A percentile compares a stretch with the other conserved stretches of the same genome.
Evolutionary conservation across 2,888 invertebrate genomes (phyloP).

Genomic region (Acrobasis repandana): DNA sequence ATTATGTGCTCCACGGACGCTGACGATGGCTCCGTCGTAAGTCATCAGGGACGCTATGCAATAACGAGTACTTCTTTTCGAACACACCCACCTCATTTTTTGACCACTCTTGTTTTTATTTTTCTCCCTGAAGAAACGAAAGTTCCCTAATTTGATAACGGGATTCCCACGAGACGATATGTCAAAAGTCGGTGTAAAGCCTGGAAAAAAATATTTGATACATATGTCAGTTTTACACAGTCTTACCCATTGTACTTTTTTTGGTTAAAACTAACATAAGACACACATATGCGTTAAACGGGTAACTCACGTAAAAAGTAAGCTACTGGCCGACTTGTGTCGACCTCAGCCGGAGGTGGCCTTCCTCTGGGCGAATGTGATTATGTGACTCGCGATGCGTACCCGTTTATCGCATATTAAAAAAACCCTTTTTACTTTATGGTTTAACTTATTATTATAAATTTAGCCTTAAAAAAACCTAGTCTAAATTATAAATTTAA

Average conservation of each 20-base stretch:
- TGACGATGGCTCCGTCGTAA: conserved; percentile 24
- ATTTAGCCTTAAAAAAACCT: no score
- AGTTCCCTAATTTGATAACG: background rate
- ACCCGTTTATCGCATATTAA: no score
- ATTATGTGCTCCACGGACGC: conserved; percentile 22
- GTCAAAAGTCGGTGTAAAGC: background rate
- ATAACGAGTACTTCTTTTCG: conserved; percentile 12
- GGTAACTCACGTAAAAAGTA: no score
- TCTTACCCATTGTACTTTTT: background rate
- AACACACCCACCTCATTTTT: background rate
- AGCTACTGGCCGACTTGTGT: no score
- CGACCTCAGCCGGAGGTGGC: no score
- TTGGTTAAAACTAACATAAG: no score
- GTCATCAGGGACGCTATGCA: conserved; percentile 43
- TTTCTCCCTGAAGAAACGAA: background rate
- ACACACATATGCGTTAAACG: no score
- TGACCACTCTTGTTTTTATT: background rate
- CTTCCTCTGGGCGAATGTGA: no score
- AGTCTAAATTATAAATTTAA: no score
- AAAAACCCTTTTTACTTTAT: no score
- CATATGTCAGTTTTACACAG: background rate
- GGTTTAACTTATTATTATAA: no score
- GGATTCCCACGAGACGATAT: background rate
- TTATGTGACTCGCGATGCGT: no score
- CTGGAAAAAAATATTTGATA: background rate